Evolutionary conservation across 2,797 vertebrate genomes (phyloP).

Genomic region (Melanotaenia parkinsoni): DNA sequence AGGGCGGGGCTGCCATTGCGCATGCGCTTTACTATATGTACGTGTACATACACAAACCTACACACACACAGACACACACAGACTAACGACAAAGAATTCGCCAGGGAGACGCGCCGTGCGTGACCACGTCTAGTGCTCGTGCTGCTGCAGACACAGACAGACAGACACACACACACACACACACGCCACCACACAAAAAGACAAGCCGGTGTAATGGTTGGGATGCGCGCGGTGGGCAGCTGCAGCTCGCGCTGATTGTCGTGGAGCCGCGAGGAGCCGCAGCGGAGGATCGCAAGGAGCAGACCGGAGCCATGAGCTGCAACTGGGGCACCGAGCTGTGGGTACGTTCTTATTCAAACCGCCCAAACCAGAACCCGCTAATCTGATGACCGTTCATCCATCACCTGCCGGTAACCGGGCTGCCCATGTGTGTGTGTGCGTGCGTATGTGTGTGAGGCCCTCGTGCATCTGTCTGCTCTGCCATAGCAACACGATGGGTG

Average conservation of each 20-base stretch:
- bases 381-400: not conserved
- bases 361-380: not conserved
- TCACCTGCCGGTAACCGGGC: constrained; percentile 6
- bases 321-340: constrained; percentile 86
- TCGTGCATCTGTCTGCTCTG: constrained; percentile 53
- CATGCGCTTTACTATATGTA: constrained; percentile 36
- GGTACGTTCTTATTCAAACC: constrained; percentile 69
- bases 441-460: not conserved
- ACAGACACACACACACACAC: not conserved
- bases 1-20: constrained; percentile 37
- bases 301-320: constrained; percentile 72
- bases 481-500: constrained; percentile 69
- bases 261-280: constrained; percentile 5
- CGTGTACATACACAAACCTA: constrained; percentile 8
- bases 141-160: constrained; percentile 26
- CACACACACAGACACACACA: not conserved
- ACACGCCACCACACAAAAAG: not conserved
- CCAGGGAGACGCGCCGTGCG: constrained; percentile 52
- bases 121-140: constrained; percentile 33
- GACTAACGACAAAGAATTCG: constrained; percentile 58
- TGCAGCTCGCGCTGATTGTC: constrained; percentile 35
- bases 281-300: constrained; percentile 39
- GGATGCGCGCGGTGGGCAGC: constrained; percentile 46
- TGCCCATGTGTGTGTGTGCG: not conserved
- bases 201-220: constrained; percentile 3